Evolutionary conservation across 1,140 invertebrate genomes (phyloP).

Genomic region (Aricia agestis): DNA sequence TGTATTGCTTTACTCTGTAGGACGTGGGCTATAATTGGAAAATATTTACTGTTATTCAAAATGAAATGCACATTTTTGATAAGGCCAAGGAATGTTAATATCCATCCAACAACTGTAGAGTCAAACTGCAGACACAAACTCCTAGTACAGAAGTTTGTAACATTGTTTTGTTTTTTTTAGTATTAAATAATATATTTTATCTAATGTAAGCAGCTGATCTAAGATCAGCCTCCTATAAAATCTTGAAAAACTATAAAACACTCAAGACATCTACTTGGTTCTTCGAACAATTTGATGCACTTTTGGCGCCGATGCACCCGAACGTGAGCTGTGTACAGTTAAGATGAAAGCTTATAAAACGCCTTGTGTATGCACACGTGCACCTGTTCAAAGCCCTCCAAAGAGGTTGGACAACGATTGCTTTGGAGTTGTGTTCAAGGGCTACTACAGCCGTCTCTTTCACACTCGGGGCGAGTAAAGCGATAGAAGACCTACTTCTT

Average conservation of each 20-base stretch:
- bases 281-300: neutral
- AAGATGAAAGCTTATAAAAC: constrained; percentile 44
- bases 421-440: constrained; percentile 26
- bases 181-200: no score
- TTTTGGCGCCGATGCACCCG: constrained; percentile 27
- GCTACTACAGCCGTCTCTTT: constrained; percentile 21
- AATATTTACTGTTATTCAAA: neutral
- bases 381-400: constrained; percentile 60
- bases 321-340: constrained; percentile 38
- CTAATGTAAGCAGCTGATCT: no score
- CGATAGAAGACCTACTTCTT: neutral
- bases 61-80: neutral
- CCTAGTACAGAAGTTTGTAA: no score
- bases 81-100: no score
- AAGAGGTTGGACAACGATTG: constrained; percentile 35
- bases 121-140: no score
- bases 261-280: neutral
- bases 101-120: no score
- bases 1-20: neutral
- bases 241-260: neutral
- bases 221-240: neutral
- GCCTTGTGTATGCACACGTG: constrained; percentile 53
- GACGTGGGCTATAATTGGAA: neutral
- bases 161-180: no score
- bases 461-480: constrained; percentile 23